Evolutionary conservation across 2,113 vertebrate species (phyloP).

Genomic region (Podarcis raffonei): DNA sequence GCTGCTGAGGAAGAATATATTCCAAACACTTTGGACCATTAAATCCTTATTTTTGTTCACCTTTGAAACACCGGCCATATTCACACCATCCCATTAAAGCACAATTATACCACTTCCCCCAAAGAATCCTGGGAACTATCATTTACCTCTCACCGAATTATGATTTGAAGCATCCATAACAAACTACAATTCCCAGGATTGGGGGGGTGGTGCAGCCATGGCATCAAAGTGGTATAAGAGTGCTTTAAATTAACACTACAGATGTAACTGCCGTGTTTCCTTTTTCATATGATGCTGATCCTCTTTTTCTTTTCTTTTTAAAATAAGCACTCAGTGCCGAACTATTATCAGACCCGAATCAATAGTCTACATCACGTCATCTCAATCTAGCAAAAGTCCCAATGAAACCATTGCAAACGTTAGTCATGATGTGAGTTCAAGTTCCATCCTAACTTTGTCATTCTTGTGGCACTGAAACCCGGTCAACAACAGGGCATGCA

Average conservation of each 20-base stretch:
- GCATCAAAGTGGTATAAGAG: too few species aligned
- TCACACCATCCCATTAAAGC: too few species aligned
- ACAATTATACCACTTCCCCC: too few species aligned
- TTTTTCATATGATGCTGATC: background rate
- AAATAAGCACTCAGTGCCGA: background rate
- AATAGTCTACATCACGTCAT: background rate
- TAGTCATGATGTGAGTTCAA: background rate
- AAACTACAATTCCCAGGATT: too few species aligned
- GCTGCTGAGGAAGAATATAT: background rate
- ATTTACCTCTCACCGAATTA: too few species aligned
- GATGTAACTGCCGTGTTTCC: too few species aligned
- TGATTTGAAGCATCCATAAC: too few species aligned
- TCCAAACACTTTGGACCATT: background rate
- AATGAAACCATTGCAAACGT: too few species aligned
- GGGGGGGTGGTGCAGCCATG: too few species aligned
- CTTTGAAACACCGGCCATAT: background rate
- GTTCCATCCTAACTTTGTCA: too few species aligned
- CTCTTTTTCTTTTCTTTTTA: background rate
- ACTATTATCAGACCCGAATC: background rate
- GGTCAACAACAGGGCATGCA: background rate
- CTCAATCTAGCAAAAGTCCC: background rate
- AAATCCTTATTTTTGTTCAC: background rate
- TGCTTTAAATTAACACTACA: too few species aligned
- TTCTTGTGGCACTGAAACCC: background rate
- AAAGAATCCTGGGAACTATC: too few species aligned